Conservation (phyloP, 2,113 vertebrate genomes). For the Neoarius graeffei region DNA sequence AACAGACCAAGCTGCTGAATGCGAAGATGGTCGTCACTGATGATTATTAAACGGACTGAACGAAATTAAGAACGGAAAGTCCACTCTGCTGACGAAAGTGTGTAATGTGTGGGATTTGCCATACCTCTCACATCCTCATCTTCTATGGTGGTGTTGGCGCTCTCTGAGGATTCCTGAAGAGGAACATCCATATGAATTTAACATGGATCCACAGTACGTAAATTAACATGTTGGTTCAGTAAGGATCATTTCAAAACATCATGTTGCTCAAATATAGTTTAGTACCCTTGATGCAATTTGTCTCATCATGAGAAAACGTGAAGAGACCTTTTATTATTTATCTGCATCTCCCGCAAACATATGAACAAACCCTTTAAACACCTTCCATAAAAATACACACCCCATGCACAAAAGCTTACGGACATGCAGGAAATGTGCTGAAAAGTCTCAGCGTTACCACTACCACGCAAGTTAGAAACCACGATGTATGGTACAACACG, state of each 20-base stretch:
- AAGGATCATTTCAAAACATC: neutral
- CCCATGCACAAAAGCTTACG: constrained; percentile 3
- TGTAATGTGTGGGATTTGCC: neutral
- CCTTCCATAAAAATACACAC: constrained; percentile 1
- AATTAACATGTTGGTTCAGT: no score
- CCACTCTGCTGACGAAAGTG: neutral
- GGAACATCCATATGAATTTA: constrained; percentile 33
- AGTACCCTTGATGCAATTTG: neutral
- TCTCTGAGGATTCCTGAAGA: constrained; percentile 94
- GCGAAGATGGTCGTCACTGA: neutral
- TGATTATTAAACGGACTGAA: neutral
- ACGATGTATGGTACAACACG: neutral
- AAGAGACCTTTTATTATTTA: neutral
- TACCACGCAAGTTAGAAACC: no score
- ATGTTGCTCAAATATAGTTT: neutral
- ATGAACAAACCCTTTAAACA: neutral
- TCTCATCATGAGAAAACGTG: neutral
- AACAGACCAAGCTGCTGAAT: neutral
- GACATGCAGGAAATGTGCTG: constrained; percentile 14
- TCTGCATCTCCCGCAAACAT: neutral
- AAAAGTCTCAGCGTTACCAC: neutral
- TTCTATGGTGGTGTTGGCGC: constrained; percentile 94
- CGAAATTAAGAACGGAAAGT: neutral
- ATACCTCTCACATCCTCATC: constrained; percentile 98
- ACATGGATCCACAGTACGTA: neutral